Conservation (phyloP, 2,888 invertebrate genomes). For the Lepidonotus clava region DNA sequence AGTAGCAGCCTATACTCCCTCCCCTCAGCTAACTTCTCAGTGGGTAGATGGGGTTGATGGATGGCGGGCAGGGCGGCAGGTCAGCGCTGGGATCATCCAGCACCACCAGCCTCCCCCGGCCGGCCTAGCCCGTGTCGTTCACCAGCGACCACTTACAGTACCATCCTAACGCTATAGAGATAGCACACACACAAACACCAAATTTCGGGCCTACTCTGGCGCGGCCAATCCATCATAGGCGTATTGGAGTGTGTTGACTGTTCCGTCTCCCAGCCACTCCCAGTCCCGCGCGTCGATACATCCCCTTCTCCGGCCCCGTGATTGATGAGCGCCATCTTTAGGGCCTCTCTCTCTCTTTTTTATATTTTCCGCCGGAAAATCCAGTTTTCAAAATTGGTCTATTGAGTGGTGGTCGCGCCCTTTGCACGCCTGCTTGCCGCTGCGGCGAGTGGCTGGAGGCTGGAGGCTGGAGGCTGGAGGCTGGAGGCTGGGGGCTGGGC, state of each 20-base stretch:
- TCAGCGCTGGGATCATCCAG: slow-evolving; percentile 12
- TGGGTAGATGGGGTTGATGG: background rate
- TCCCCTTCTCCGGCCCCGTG: slow-evolving; percentile 4
- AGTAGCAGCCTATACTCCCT: background rate
- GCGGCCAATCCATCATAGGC: slow-evolving; percentile 33
- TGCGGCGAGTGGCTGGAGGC: background rate
- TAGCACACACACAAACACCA: slow-evolving; percentile 12
- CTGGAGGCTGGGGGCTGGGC: background rate
- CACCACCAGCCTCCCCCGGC: background rate
- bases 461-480: background rate
- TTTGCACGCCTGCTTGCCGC: background rate
- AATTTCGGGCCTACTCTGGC: background rate
- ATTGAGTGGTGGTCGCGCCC: slow-evolving; percentile 20
- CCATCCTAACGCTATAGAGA: slow-evolving; percentile 4
- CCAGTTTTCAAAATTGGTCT: slow-evolving; percentile 26
- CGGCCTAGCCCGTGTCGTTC: slow-evolving; percentile 20
- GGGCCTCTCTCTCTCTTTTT: background rate
- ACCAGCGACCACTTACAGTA: background rate
- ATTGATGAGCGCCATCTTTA: slow-evolving; percentile 36
- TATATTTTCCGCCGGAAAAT: background rate
- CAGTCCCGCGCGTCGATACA: slow-evolving; percentile 27
- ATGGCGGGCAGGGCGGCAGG: background rate
- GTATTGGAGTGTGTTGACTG: slow-evolving; percentile 16
- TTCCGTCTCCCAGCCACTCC: background rate
- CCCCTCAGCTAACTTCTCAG: background rate